Percentiles rank a stretch among this genome's conserved stretches.
These are phyloP conservation scores for Menura novaehollandiae DNA, from an alignment of 2,113 vertebrate genomes.

Conservation along the genomic window DNA sequence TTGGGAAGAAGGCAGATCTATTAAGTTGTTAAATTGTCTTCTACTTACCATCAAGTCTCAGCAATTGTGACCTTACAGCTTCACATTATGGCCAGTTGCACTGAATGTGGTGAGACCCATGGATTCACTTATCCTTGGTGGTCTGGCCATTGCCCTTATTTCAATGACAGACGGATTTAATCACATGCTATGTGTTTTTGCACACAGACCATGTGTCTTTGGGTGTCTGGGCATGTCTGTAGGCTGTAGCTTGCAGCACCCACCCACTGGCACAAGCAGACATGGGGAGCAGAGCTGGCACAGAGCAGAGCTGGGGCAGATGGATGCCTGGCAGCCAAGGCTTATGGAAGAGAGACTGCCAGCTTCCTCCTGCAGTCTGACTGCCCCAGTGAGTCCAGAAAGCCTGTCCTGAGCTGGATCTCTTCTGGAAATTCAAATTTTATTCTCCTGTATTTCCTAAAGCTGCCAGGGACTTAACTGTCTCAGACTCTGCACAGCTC, in stretches of 20 bases:
- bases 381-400: background rate
- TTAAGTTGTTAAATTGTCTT: background rate
- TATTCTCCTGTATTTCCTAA: background rate
- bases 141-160: background rate
- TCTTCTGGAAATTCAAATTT: background rate
- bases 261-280: background rate
- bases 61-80: background rate
- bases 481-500: background rate
- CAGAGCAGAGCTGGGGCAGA: background rate
- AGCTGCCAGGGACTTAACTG: background rate
- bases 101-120: background rate
- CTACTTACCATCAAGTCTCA: background rate
- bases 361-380: background rate
- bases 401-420: background rate
- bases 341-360: background rate
- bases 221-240: background rate
- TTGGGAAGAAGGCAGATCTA: background rate
- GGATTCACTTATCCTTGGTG: background rate
- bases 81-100: background rate
- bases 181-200: accelerated
- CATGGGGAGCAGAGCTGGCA: background rate
- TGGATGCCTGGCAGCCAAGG: background rate
- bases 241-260: background rate
- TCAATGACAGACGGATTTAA: background rate
- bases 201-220: background rate